A percentile compares a stretch with the other conserved stretches of the same genome.
Conservation (phyloP, 1,140 invertebrate species). For the Patella vulgata region DNA sequence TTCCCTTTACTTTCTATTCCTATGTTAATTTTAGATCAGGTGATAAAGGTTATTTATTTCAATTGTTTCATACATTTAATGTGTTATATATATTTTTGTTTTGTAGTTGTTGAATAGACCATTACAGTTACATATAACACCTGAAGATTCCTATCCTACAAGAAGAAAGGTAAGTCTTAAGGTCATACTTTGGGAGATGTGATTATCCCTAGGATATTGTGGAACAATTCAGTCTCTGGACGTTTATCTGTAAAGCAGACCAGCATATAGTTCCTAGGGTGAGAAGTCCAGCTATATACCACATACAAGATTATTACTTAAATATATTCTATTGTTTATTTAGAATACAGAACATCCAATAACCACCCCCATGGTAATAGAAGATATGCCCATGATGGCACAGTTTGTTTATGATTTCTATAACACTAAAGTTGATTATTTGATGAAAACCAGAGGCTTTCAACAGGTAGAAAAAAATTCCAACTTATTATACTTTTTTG, state of each 20-base stretch:
- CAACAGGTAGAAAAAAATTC: constrained; percentile 26
- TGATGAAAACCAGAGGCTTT: constrained; percentile 52
- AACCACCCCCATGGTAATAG: constrained; percentile 70
- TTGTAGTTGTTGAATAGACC: constrained; percentile 75
- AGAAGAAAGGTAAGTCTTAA: constrained; percentile 68
- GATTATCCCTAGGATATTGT: no score
- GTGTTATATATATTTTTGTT: no score
- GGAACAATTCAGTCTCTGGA: no score
- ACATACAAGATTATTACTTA: no score
- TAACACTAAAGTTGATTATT: constrained; percentile 76
- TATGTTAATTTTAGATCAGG: no score
- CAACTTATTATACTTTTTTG: neutral
- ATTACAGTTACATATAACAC: constrained; percentile 78
- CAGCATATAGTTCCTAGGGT: no score
- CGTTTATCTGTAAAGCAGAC: no score
- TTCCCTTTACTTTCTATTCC: no score
- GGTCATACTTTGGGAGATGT: neutral
- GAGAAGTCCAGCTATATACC: no score
- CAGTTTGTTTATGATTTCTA: constrained; percentile 93
- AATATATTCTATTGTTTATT: neutral
- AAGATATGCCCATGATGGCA: constrained; percentile 93
- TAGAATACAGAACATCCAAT: constrained; percentile 39
- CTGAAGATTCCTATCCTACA: constrained; percentile 82
- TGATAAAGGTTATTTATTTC: no score
- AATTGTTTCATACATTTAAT: no score